Evolutionary conservation across 2,888 invertebrate genomes (phyloP).

Genomic region (Hirtodrosophila histrioides): DNA sequence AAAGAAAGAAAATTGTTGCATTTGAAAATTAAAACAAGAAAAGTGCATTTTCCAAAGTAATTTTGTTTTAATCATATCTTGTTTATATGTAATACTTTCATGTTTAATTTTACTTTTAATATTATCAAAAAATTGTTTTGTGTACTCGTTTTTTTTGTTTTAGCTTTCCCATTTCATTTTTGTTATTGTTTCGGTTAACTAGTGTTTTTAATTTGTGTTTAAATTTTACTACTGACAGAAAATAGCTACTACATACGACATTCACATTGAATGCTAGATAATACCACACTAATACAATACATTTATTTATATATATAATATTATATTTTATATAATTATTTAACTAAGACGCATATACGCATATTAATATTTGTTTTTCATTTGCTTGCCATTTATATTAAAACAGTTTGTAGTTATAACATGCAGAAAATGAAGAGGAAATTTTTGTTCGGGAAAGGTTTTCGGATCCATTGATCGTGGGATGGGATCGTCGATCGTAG

Average conservation of each 20-base stretch:
- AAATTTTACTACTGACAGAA: constrained; percentile 73
- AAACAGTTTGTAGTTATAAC: constrained; percentile 53
- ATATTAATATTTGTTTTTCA: constrained; percentile 27
- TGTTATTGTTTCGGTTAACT: constrained; percentile 60
- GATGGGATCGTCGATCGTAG: constrained; percentile 14
- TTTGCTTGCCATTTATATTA: constrained; percentile 29
- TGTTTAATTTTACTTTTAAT: constrained; percentile 36
- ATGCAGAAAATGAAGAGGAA: constrained; percentile 32
- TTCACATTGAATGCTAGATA: constrained; percentile 61
- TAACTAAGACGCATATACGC: constrained; percentile 51
- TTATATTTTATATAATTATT: constrained; percentile 40
- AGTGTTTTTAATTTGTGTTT: constrained; percentile 63
- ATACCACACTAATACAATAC: constrained; percentile 58
- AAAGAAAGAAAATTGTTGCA: neutral
- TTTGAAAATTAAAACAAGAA: constrained; percentile 10
- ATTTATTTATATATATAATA: constrained; percentile 28
- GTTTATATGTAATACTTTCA: constrained; percentile 62
- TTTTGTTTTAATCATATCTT: constrained; percentile 56
- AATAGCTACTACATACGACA: constrained; percentile 46
- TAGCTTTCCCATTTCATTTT: constrained; percentile 25
- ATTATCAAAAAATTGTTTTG: constrained; percentile 65
- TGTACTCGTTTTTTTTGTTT: constrained; percentile 30
- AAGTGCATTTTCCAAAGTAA: constrained; percentile 15
- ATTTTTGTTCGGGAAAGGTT: constrained; percentile 39
- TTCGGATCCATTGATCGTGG: constrained; percentile 11